Base-by-base conservation (phyloP, 2,888 invertebrate genomes). In the Orchesella flavescens region DNA sequence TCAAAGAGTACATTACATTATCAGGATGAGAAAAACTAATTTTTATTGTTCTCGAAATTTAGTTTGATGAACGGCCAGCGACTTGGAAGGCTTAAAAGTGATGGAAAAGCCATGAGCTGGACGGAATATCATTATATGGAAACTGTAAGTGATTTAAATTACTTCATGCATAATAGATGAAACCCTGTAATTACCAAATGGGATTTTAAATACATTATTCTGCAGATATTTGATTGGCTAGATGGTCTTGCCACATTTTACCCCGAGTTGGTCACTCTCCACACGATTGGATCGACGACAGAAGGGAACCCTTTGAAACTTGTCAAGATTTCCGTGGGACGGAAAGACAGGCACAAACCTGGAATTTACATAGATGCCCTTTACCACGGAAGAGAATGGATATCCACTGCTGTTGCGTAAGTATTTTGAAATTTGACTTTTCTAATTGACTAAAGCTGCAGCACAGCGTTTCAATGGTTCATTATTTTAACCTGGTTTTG, bases 251-350 rank as follows among this genome's bases (percentile, higher is more conserved):
- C 85, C 9, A 69, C 75, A 0, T 92, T 93, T 86, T 91, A 93
- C 88, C 92, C 93, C 0, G 89, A 91, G 17, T 89, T 93, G 7
- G 93, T 92, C 0, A 91, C 90, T 0, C 89, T 94, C 0, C 90
- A 92, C 44, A 91, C 90, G 19, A 92, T 93, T 24, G 94, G 94
- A 1, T 89, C 89, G 55, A 92, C 93, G 0, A 92, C 90, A 84
- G 93, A 94, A 89, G 91, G 92, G 0, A 92, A 93, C 2, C 89
- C 91, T 4, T 89, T 94, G 69, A 92, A 92, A 77, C 92, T 92
- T 66, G 90, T 94, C 9, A 93, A 92, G 89, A 92, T 94, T 78
- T 93, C 93, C 2, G 91, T 9, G 91, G 92, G 5, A 89, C 59
- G 34, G n/a, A 23, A 55, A 19, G 71, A 72, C 44, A 79, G 71